Percentiles rank a stretch among this genome's conserved stretches.
phyloP scores from a whole-genome alignment of 2,797 vertebrate genomes.

The Anas capensis region DNA sequence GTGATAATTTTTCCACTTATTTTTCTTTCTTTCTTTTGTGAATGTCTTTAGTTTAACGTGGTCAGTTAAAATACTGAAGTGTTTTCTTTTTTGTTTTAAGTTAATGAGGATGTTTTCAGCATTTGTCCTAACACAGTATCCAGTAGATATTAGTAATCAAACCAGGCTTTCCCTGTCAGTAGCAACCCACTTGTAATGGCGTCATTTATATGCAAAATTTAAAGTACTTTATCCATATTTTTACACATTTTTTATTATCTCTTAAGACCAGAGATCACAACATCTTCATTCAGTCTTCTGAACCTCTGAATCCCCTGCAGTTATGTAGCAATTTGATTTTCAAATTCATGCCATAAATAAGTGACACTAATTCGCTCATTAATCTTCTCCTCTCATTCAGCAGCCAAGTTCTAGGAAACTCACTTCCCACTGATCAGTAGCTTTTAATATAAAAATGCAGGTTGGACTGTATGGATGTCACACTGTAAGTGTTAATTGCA shows the following conservation, averaged over 20 bases:
- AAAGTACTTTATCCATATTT: neutral
- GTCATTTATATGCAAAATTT: neutral
- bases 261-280: neutral
- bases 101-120: neutral
- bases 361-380: constrained; percentile 56
- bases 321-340: constrained; percentile 57
- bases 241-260: constrained; percentile 14
- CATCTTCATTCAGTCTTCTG: constrained; percentile 19
- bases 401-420: constrained; percentile 50
- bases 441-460: constrained; percentile 61
- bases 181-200: neutral
- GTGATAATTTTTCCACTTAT: neutral
- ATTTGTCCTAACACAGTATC: neutral
- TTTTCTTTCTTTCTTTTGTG: neutral
- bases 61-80: neutral
- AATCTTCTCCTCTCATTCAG: constrained; percentile 27
- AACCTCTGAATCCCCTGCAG: constrained; percentile 10
- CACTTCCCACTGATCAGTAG: constrained; percentile 51
- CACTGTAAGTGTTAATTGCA: constrained; percentile 23
- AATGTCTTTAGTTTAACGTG: neutral
- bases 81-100: neutral
- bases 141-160: neutral
- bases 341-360: constrained; percentile 37
- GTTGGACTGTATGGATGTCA: constrained; percentile 48
- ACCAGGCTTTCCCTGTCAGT: neutral